These are phyloP conservation scores for Anoplius nigerrimus DNA, from an alignment of 2,888 invertebrate genomes.

Conservation along the genomic window DNA sequence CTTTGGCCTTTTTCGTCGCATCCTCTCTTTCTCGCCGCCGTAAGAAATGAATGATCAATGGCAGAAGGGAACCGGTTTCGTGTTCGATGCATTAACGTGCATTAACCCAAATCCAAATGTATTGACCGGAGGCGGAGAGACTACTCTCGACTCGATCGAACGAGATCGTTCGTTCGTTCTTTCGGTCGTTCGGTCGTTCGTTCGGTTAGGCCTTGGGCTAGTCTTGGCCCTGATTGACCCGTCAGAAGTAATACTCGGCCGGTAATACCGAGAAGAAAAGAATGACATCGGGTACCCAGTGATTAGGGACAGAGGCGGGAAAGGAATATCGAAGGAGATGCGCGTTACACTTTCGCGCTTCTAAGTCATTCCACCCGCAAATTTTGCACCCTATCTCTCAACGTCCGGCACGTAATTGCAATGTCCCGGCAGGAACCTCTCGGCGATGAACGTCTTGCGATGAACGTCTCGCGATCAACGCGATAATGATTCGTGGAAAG, in stretches of 20 bases:
- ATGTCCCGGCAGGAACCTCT: too few relatives aligned
- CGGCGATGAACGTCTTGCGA: too few relatives aligned
- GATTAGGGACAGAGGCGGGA: constrained; percentile 41
- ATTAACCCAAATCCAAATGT: constrained; percentile 52
- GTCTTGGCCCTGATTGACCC: constrained; percentile 43
- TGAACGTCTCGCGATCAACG: constrained; percentile 20
- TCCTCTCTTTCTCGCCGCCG: neutral
- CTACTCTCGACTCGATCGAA: constrained; percentile 11
- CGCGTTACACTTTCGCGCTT: constrained; percentile 15
- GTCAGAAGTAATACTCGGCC: constrained; percentile 7
- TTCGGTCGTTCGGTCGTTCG: too few relatives aligned
- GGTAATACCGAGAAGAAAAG: constrained; percentile 25
- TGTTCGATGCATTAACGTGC: constrained; percentile 52
- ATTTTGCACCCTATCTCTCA: too few relatives aligned
- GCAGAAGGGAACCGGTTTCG: constrained; percentile 44
- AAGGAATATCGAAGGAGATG: constrained; percentile 25
- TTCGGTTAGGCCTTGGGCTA: constrained; percentile 14
- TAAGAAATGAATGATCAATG: constrained; percentile 31
- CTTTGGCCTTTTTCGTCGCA: too few relatives aligned
- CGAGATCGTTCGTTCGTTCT: constrained; percentile 9
- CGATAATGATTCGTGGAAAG: neutral
- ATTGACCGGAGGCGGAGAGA: constrained; percentile 37
- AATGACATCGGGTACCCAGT: constrained; percentile 43
- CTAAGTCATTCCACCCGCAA: too few relatives aligned
- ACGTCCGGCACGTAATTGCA: too few relatives aligned